Conservation (phyloP, 92 coral and sea anemone species). For the Micromussa lordhowensis region DNA sequence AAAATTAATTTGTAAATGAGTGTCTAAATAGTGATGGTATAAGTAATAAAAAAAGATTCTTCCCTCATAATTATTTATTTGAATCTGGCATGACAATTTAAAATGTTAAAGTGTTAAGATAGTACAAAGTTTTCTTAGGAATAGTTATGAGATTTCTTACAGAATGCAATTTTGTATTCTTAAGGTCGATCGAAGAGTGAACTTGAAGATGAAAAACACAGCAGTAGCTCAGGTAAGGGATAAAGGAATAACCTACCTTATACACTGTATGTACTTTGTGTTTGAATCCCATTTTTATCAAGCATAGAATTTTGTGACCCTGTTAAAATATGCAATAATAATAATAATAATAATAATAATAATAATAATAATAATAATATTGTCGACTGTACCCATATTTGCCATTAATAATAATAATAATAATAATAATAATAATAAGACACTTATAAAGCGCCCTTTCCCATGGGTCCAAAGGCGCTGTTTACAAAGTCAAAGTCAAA, state of each 20-base stretch:
- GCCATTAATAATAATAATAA: no score
- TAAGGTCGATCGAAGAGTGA: conserved; percentile 99
- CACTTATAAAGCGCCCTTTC: no score
- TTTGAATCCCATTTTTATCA: background rate
- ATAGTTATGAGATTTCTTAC: background rate
- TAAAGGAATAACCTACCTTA: background rate
- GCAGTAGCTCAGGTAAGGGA: conserved; percentile 72
- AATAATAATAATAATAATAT: no score
- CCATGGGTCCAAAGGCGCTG: no score
- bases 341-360: no score
- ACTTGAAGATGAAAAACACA: conserved; percentile 88
- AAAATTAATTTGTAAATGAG: background rate
- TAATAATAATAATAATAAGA: no score
- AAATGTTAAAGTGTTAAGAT: background rate
- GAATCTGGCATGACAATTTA: background rate
- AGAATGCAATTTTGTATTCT: background rate
- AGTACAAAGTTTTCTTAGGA: background rate
- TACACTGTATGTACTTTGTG: background rate
- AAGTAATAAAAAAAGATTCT: background rate
- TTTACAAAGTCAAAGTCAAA: no score
- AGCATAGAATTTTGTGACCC: background rate
- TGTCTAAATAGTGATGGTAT: background rate
- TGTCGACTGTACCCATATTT: no score
- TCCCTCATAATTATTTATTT: background rate
- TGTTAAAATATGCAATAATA: background rate